Conservation (phyloP, 2,797 vertebrate genomes). For the Silurus aristotelis region DNA sequence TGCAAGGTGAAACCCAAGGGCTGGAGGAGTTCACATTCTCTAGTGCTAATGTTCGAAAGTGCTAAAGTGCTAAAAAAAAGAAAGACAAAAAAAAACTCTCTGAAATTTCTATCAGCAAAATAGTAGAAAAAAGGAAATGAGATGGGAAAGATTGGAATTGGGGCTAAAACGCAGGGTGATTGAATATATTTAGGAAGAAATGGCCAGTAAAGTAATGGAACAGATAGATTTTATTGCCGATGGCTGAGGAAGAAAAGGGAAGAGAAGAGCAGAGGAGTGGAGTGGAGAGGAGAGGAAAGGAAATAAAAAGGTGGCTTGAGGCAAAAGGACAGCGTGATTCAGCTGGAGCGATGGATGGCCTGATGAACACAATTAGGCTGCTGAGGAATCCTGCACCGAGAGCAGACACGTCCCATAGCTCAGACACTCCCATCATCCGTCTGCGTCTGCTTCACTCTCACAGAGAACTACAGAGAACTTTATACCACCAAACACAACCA, state of each 20-base stretch:
- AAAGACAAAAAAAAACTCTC: no score
- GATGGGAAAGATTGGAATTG: slow-evolving; percentile 6
- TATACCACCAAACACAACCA: no score
- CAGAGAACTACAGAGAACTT: background rate
- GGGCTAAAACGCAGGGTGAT: slow-evolving; percentile 28
- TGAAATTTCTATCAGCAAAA: slow-evolving; percentile 11
- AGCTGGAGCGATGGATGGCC: slow-evolving; percentile 40
- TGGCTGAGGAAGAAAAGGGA: background rate
- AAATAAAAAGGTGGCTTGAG: slow-evolving; percentile 42
- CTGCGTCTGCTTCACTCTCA: slow-evolving; percentile 4
- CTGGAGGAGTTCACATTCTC: background rate
- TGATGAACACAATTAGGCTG: slow-evolving; percentile 51
- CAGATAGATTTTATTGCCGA: slow-evolving; percentile 24
- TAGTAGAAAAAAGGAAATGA: background rate
- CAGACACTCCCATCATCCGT: slow-evolving; percentile 27
- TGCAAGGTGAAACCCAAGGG: background rate
- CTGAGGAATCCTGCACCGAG: slow-evolving; percentile 14
- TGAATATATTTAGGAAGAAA: slow-evolving; percentile 31
- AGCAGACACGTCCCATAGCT: slow-evolving; percentile 27
- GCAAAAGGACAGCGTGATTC: slow-evolving; percentile 35
- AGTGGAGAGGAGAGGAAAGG: background rate
- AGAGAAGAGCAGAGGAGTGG: background rate
- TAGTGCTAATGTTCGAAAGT: background rate
- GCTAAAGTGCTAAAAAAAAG: no score
- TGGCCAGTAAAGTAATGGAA: slow-evolving; percentile 32